Base-by-base conservation (phyloP, 2,888 invertebrate species). In the Quadriops clusia region DNA sequence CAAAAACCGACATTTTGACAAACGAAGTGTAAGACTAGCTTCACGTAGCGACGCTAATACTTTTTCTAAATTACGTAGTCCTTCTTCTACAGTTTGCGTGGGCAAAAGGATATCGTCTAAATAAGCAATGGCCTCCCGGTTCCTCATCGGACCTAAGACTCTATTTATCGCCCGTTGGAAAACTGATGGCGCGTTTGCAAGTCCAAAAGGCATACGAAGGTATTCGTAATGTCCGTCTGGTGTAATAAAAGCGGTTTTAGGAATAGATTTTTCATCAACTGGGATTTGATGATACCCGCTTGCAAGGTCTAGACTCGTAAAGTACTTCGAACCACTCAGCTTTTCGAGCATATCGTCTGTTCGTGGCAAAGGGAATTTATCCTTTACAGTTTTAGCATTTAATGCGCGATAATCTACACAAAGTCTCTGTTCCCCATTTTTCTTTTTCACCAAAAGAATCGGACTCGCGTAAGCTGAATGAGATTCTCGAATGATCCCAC, bases 151-250 rank as follows among this genome's bases (percentile, higher is more conserved):
- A 7, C 38, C 35, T 8, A 41, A 17, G 2, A 37, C 16, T 16
- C 30, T 13, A 24, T 39, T 35, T 5, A 41, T 32, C 5, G 27
- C 30, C n/a, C 36, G 15, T 23, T 43, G 42, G 32, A 43, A 44
- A 10, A 42, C 40, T 7, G 40, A 37, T n/a, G 51, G 51, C 1
- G 54, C 49, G 26, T 54, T 56, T 3, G 45, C 36, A n/a, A 57
- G 37, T 3, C 55, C 54, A 35, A 57, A 59, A 4, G 50, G 49
- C 42, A 56, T 46, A 2, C 45, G 31, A 4, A 45, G 25, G 25
- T 49, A 52, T 39, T 56, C 50, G 28, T 43, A 56, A 4, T 53
- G 40, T 21, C 51, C 51, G 21, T 51, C 53, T 1, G 48, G 50
- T 4, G 47, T 56, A 3, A 44, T 38, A 24, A 51, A 49, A 3